Evolutionary conservation across 2,888 invertebrate genomes (phyloP).

Genomic region (Drosophila austrosaltans): DNA sequence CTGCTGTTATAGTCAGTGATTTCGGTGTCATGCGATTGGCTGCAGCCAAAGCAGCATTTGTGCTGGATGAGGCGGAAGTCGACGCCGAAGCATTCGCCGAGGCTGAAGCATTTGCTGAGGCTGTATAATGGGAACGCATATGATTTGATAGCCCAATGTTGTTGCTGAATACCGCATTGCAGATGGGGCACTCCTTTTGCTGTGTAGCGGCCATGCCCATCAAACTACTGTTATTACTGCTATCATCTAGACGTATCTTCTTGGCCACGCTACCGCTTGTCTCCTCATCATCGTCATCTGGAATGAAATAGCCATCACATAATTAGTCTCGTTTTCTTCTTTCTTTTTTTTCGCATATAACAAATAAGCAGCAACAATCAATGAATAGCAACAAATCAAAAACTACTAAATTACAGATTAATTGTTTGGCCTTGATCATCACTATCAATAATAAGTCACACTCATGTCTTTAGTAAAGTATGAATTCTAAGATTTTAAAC

Average conservation of each 20-base stretch:
- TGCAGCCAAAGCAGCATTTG: conserved; percentile 56
- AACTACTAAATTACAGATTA: no score
- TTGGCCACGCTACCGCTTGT: conserved; percentile 68
- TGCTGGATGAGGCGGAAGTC: conserved; percentile 52
- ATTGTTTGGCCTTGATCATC: no score
- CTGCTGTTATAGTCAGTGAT: conserved; percentile 68
- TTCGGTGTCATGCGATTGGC: conserved; percentile 69
- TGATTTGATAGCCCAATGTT: conserved; percentile 83
- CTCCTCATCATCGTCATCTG: conserved; percentile 79
- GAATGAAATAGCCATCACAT: conserved; percentile 3
- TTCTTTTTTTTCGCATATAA: neutral
- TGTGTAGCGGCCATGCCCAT: conserved; percentile 55
- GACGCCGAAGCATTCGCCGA: conserved; percentile 3
- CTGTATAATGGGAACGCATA: conserved; percentile 82
- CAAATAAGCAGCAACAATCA: neutral
- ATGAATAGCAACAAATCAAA: no score
- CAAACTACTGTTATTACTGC: conserved; percentile 57
- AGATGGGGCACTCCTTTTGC: conserved; percentile 81
- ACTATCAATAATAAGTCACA: neutral
- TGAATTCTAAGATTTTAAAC: neutral
- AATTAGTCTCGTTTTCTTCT: neutral
- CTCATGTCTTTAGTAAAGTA: no score
- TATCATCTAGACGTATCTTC: conserved; percentile 74
- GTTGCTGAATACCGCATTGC: conserved; percentile 82
- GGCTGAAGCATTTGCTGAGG: neutral